phyloP scores from a whole-genome alignment of 92 coral and sea anemone genomes.

The Parazoanthus atlanticus region DNA sequence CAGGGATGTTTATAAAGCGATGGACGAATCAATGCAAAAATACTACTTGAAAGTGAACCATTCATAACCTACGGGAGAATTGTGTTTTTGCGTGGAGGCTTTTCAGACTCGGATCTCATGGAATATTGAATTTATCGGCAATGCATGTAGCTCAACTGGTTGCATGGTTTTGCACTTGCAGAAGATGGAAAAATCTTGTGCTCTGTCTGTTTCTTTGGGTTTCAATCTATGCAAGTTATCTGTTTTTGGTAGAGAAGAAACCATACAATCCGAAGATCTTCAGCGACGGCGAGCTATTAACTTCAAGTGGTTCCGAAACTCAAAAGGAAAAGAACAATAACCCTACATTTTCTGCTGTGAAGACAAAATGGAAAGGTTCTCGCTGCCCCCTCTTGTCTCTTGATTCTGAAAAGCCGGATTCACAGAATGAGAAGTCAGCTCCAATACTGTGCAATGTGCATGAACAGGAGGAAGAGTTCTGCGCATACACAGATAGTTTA shows the following conservation, averaged over 20 bases:
- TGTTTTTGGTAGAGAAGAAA: neutral
- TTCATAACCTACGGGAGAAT: too few species aligned
- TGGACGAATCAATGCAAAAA: neutral
- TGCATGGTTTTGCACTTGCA: neutral
- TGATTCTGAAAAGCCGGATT: neutral
- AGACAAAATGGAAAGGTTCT: neutral
- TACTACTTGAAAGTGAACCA: slow-evolving; percentile 14
- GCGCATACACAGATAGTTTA: slow-evolving; percentile 28
- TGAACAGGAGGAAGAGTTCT: slow-evolving; percentile 35
- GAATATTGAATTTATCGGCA: neutral
- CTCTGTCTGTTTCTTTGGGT: neutral
- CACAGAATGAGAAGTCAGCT: neutral
- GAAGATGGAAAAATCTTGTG: slow-evolving; percentile 1
- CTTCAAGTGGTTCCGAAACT: neutral
- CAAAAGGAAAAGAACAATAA: too few species aligned
- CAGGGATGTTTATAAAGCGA: too few species aligned
- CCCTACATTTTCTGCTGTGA: too few species aligned
- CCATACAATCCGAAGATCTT: too few species aligned
- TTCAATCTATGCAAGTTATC: neutral
- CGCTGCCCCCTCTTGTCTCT: slow-evolving; percentile 41
- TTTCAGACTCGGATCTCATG: too few species aligned
- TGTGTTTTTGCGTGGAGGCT: too few species aligned
- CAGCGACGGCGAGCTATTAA: too few species aligned
- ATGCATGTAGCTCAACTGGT: neutral
- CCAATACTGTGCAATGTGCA: slow-evolving; percentile 45